These are phyloP conservation scores for Stomatorhinus walkeri DNA, from an alignment of 2,797 vertebrate genomes.

Conservation along the genomic window DNA sequence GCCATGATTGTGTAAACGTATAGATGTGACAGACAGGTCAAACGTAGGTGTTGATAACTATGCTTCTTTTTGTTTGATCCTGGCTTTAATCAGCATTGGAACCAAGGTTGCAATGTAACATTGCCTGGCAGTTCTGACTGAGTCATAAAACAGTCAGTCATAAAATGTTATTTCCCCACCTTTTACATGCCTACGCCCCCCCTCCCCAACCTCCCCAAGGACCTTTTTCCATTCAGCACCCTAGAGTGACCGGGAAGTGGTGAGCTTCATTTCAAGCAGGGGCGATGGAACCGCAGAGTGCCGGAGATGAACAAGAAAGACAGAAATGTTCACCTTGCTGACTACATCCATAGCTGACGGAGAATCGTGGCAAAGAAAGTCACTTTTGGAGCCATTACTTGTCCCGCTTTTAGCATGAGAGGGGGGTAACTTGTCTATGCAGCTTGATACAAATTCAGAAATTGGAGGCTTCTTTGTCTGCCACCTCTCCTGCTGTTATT, in stretches of 20 bases:
- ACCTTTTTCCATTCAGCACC: slow-evolving; percentile 9
- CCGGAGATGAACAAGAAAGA: neutral
- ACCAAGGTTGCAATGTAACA: slow-evolving; percentile 19
- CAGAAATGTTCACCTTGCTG: slow-evolving; percentile 29
- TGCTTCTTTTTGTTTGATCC: neutral
- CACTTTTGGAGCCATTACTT: slow-evolving; percentile 25
- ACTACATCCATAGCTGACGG: neutral
- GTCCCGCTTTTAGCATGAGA: neutral
- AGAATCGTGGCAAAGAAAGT: slow-evolving; percentile 19
- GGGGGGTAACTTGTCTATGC: neutral
- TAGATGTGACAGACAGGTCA: neutral
- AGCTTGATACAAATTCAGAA: slow-evolving; percentile 27
- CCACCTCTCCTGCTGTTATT: slow-evolving; percentile 9
- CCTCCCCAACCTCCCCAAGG: neutral
- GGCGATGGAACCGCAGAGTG: neutral
- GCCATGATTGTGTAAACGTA: neutral
- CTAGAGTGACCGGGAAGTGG: neutral
- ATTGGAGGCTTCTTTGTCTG: slow-evolving; percentile 28
- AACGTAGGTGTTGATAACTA: neutral
- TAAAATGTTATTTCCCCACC: slow-evolving; percentile 23
- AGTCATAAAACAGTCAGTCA: slow-evolving; percentile 7
- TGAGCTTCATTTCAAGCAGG: slow-evolving; percentile 23
- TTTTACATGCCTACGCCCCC: slow-evolving; percentile 23
- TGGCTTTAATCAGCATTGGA: neutral
- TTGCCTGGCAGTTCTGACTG: neutral